Evolutionary conservation across 2,113 vertebrate genomes (phyloP), one percentile per base, ranked within the genome.

Genomic region (Pavo muticus): DNA sequence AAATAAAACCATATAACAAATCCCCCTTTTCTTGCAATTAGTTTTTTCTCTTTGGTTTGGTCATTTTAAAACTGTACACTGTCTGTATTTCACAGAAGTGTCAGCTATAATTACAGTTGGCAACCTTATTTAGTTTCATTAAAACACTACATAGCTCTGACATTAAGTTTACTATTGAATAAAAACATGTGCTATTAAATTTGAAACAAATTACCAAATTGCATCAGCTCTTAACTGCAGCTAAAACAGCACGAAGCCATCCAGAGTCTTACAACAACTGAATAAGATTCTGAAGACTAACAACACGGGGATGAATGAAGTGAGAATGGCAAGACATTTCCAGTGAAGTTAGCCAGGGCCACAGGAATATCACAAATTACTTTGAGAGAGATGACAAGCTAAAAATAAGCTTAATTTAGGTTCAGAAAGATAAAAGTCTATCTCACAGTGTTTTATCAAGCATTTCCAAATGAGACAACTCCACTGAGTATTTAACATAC

Each of bases 1-100:
- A 94, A 97, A 95, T 85, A 97, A 97, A 96, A 88, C 95, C 95
- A 96, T 40, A 42, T 57, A 96, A 95, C 57, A 96, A 91, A 94
- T 71, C 84, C 78, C 94, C 90, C 94, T 96, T 95, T 94, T 47
- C 73, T 83, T 95, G 86, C 88, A 94, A 93, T 90, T 94, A 95
- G 52, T 61, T 73, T 75, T 92, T 90, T 88, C 83, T 91, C 70
- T 59, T 87, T 91, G 74, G 60, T 65, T 90, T 84, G 84, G 68
- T 94, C 44, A 86, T 73, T 74, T 92, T 68, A 57, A 87, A 95
- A 79, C 44, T 16, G 45, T 88, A 86, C 92, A 63, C 68, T 87
- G 84, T 80, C 87, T 90, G 18, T 39, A 61, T 65, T 76, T 89
- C 50, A 93, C 37, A 90, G 90, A 71, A 90, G 52, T 37, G 29